Base-by-base conservation (phyloP, 2,113 vertebrate genomes). In the Macaca mulatta region DNA sequence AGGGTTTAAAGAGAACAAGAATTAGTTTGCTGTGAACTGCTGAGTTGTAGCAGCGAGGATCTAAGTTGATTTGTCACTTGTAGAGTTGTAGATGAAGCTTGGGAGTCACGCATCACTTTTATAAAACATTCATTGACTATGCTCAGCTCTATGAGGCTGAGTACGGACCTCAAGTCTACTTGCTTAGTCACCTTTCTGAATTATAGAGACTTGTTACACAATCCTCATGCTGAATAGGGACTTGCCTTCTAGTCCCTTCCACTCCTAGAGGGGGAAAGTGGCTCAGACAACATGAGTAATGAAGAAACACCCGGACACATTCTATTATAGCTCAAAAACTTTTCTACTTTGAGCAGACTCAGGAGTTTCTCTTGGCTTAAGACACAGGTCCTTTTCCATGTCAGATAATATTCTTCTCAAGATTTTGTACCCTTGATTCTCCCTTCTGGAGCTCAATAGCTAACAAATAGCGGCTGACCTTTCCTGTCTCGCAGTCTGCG, bases 341-440 rank as follows among this genome's bases (percentile, higher is more conserved):
- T 86, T 78, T 75, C 18, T 35, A 80, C 50, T 38, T 83, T 35
- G 40, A 43, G 55, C 35, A 77, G 64, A 20, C 57, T 32, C 20
- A 45, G 20, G 27, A 57, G 22, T 81, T 87, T 94, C 80, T 87
- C 74, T 84, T 50, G n/a, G 82, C 81, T 84, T 89, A 80, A 48
- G 45, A 14, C 40, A 1, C 25, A 8, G 7, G 78, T 89, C 67
- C 25, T 32, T 93, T 78, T 61, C 94, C 64, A 78, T 64, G 64
- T 90, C 74, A 70, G 84, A 81, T 43, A 69, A 89, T 72, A 81
- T 30, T 70, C 30, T 80, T 93, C 80, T 77, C 48, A 61, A 97
- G 79, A 86, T 90, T 75, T 78, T 83, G 27, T 64, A 30, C 61
- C 61, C 61, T 81, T 69, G 45, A 23, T n/a, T 69, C 35, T 92